Base-by-base conservation (phyloP, 2,797 vertebrate species). In the Nannoperca obscura region DNA sequence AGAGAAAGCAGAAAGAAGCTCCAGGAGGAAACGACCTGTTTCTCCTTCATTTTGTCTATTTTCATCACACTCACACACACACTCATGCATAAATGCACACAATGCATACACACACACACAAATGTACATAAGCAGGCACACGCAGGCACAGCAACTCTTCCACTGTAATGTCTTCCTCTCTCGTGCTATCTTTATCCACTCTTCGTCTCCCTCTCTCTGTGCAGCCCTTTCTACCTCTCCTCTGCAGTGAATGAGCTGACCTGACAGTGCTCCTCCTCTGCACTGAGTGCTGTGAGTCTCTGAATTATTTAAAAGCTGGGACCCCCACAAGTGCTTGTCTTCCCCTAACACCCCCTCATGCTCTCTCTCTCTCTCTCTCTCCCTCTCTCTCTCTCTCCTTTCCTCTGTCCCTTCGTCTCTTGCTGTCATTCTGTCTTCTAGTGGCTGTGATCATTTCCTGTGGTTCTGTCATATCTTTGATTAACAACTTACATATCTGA, bases 261-360 rank as follows among this genome's bases (percentile, higher is more conserved):
- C 92, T 93, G 93, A 94, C 92, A 94, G 86, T 92, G 93, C 91
- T 92, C 88, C 91, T 94, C 93, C 91, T 91, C 90, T 91, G 88
- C 86, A 86, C 87, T 93, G 86, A 94, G 92, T 94, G 91, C 92
- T 92, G 84, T 65, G 87, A 95, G 91, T 94, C 93, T 69, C 78
- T 96, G 88, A 95, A 95, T 95, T 94, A 95, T 96, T 96, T 91
- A 95, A 92, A 93, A 90, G 86, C 91, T 94, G 93, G 93, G 93
- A 95, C 93, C 93, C 94, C 94, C 93, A 91, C 91, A 36, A 94
- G 92, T 93, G 93, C 93, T 93, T 83, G 86, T 93, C 91, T 91
- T 90, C 87, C 87, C 86, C 87, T 81, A 79, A 84, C 89, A 74
- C 84, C 86, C 87, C 86, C 87, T 77, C 85, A 60, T 60, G 17